Percentiles rank a stretch among this genome's conserved stretches.
These are phyloP conservation scores for Ictalurus furcatus DNA, from an alignment of 2,113 vertebrate species.

Conservation along the genomic window DNA sequence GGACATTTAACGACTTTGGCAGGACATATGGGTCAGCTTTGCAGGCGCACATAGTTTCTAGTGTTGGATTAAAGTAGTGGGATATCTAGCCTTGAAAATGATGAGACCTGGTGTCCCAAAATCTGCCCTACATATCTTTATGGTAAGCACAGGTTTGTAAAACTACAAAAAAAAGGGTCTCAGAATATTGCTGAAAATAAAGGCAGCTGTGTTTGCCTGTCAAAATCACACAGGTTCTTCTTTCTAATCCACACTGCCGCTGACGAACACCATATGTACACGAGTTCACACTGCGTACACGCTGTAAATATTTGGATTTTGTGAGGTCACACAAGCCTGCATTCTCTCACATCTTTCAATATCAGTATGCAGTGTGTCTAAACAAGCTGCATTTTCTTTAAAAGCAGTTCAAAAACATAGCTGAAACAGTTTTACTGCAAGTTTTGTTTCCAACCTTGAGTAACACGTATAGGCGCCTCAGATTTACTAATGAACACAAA, in stretches of 20 bases:
- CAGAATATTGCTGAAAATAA: not conserved
- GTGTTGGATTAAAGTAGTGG: not conserved
- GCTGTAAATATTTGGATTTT: constrained; percentile 27
- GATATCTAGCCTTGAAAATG: not conserved
- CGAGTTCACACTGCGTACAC: not conserved
- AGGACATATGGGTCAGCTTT: constrained; percentile 27
- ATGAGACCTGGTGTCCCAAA: not conserved
- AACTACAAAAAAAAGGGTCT: not conserved
- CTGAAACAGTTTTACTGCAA: not conserved
- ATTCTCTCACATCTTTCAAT: not conserved
- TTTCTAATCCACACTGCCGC: not conserved
- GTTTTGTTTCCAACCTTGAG: not conserved
- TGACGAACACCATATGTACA: not conserved
- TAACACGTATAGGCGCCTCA: not conserved
- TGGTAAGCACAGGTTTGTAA: not conserved
- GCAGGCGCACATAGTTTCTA: not conserved
- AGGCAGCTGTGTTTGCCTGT: not conserved
- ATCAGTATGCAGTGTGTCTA: constrained; percentile 3
- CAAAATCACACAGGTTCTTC: not conserved
- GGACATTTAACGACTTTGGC: constrained; percentile 51
- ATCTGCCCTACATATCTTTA: not conserved
- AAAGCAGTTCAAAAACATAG: not conserved
- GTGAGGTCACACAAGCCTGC: not conserved
- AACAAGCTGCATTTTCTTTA: not conserved
- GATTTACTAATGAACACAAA: not conserved